Percentiles rank a stretch among this genome's conserved stretches.
Evolutionary conservation across 2,113 vertebrate species (phyloP).

Genomic region (Nannospalax galili): DNA sequence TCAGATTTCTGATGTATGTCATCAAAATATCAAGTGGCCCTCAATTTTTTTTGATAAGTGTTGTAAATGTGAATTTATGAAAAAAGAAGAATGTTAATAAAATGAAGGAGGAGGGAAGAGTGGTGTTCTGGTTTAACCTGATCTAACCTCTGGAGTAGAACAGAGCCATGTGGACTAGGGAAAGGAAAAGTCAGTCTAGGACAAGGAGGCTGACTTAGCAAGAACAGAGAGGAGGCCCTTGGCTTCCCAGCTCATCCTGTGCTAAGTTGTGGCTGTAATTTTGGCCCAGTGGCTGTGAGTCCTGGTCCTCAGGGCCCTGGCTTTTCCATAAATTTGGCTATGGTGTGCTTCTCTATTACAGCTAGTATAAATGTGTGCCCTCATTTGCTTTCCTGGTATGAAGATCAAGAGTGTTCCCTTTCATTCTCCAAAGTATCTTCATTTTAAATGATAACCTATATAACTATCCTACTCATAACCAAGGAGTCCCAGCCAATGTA

Average conservation of each 20-base stretch:
- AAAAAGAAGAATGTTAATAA: neutral
- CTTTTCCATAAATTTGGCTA: neutral
- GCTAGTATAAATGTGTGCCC: neutral
- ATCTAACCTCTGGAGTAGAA: neutral
- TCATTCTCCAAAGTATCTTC: neutral
- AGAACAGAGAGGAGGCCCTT: neutral
- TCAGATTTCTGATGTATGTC: neutral
- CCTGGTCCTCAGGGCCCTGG: too few species aligned
- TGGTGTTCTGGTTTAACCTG: conserved; percentile 13
- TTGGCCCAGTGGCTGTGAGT: neutral
- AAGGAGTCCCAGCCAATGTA: neutral
- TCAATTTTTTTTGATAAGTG: neutral
- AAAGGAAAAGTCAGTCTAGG: neutral
- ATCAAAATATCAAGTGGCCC: neutral
- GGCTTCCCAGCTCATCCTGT: neutral
- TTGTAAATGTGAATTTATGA: conserved; percentile 26
- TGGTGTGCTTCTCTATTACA: neutral
- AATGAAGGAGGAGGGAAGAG: neutral
- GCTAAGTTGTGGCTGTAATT: neutral
- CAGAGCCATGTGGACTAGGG: neutral
- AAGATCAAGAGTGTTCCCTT: neutral
- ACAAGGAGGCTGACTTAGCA: neutral
- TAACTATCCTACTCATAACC: neutral
- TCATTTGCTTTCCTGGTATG: neutral
- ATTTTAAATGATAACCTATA: neutral